Conservation (phyloP, 2,888 invertebrate genomes). For the Polydrusus tereticollis region DNA sequence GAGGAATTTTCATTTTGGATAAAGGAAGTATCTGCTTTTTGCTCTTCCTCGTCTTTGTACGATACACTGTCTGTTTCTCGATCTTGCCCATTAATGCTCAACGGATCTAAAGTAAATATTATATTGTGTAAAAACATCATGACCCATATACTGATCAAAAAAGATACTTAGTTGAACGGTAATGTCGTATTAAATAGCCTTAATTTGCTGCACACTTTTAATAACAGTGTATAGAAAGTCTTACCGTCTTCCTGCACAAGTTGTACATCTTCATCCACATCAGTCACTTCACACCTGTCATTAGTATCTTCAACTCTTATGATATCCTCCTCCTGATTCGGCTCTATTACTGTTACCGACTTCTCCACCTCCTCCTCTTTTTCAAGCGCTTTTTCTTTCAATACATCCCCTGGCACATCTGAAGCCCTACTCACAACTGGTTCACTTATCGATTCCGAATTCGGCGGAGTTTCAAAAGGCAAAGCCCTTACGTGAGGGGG, state of each 20-base stretch:
- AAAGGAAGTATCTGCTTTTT: slow-evolving; percentile 20
- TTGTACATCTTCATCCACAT: slow-evolving; percentile 6
- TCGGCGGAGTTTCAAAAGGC: slow-evolving; percentile 55
- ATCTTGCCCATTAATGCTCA: slow-evolving; percentile 21
- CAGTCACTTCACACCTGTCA: background rate
- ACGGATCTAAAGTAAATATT: slow-evolving; percentile 10
- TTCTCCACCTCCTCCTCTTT: slow-evolving; percentile 13
- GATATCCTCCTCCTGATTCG: background rate
- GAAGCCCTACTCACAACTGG: slow-evolving; percentile 4
- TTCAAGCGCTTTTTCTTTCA: slow-evolving; percentile 14
- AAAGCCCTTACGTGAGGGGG: slow-evolving; percentile 61
- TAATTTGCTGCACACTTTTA: no score
- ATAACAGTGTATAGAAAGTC: background rate
- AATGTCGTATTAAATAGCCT: no score
- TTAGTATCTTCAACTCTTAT: slow-evolving; percentile 52
- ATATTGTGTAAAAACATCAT: background rate
- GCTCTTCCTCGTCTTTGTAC: slow-evolving; percentile 26
- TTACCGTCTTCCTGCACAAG: slow-evolving; percentile 22
- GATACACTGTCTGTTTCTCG: slow-evolving; percentile 14
- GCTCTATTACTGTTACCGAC: background rate
- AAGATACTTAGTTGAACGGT: no score
- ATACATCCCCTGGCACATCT: slow-evolving; percentile 4
- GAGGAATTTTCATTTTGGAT: slow-evolving; percentile 24
- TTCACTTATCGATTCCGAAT: slow-evolving; percentile 9
- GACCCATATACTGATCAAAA: no score